Evolutionary conservation across 2,888 invertebrate species (phyloP).

Genomic region (Scelioninae gen. 2): DNA sequence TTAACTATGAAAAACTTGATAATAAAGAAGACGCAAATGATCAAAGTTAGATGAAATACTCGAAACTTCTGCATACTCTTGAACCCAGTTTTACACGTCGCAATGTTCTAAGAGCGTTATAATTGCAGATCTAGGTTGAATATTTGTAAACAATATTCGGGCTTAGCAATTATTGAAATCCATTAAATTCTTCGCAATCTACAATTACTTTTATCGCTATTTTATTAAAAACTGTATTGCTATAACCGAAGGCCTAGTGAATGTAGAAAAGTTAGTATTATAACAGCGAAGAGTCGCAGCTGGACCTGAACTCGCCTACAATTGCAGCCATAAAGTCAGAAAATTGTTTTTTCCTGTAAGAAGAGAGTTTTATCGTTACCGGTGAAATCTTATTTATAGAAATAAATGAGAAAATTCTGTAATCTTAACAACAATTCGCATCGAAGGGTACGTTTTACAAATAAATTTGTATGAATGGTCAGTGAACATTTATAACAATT

Average conservation of each 20-base stretch:
- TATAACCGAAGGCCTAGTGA: no score
- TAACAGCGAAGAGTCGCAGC: no score
- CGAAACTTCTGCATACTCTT: conserved; percentile 35
- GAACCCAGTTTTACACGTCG: conserved; percentile 13
- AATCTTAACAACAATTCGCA: conserved; percentile 47
- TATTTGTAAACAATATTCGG: conserved; percentile 23
- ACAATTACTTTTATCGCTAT: no score
- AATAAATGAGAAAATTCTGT: conserved; percentile 7
- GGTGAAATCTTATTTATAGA: conserved; percentile 27
- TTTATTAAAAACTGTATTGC: no score
- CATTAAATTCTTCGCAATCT: no score
- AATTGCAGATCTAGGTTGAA: conserved; percentile 6
- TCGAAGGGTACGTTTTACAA: conserved; percentile 9
- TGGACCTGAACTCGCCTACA: no score
- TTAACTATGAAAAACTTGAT: conserved; percentile 42
- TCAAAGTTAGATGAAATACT: conserved; percentile 47
- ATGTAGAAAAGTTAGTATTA: no score
- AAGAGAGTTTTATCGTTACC: no score
- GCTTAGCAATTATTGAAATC: conserved; percentile 2
- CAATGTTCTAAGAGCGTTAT: conserved; percentile 17
- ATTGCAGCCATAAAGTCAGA: no score
- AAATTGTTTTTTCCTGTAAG: no score
- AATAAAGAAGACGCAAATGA: conserved; percentile 35
- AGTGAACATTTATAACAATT: conserved; percentile 51
- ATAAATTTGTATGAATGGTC: conserved; percentile 24